These are phyloP conservation scores for Austrolebias charrua DNA, from an alignment of 2,797 vertebrate species.

Conservation along the genomic window DNA sequence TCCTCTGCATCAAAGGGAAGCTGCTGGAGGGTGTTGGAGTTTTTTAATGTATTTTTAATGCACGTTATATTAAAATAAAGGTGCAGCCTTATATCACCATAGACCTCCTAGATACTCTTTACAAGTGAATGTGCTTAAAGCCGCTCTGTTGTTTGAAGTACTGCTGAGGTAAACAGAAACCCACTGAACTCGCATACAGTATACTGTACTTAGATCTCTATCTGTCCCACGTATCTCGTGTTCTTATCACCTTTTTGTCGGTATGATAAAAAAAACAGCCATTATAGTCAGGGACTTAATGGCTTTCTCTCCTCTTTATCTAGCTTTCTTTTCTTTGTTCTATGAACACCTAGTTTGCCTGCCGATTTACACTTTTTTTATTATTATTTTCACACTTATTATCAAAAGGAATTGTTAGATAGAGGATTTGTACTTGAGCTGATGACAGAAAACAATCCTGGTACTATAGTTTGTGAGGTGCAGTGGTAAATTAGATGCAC, in stretches of 20 bases:
- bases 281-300: conserved; percentile 42
- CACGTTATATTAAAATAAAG: conserved; percentile 22
- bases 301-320: conserved; percentile 39
- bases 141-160: conserved; percentile 37
- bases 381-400: conserved; percentile 14
- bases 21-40: conserved; percentile 8
- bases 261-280: conserved; percentile 41
- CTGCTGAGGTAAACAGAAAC: conserved; percentile 46
- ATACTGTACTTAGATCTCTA: conserved; percentile 15
- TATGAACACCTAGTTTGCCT: conserved; percentile 20
- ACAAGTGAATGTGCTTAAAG: conserved; percentile 10
- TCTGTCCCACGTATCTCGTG: conserved; percentile 22
- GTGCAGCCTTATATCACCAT: conserved; percentile 17
- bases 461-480: background rate
- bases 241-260: conserved; percentile 43
- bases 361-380: conserved; percentile 21
- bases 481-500: background rate
- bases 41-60: conserved; percentile 34
- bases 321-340: conserved; percentile 21
- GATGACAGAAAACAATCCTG: conserved; percentile 11
- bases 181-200: conserved; percentile 23
- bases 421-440: background rate
- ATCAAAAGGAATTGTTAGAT: conserved; percentile 30
- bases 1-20: conserved; percentile 1
- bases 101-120: conserved; percentile 7